Evolutionary conservation across 37 sponge, comb jelly and placozoan species (phyloP).

Genomic region (Aplysina aerophoba): DNA sequence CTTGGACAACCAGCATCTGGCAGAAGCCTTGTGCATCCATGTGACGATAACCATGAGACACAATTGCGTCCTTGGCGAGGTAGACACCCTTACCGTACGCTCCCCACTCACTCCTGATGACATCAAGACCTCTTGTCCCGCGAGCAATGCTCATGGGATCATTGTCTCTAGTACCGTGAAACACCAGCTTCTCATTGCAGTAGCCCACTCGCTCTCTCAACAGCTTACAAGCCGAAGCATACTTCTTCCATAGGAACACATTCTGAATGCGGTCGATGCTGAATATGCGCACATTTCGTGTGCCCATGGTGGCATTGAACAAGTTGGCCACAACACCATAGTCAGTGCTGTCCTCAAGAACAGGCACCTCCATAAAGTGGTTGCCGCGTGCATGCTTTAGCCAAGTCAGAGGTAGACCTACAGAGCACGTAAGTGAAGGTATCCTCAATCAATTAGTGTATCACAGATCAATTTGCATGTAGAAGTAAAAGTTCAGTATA

Average conservation of each 20-base stretch:
- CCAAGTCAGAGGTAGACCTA: no score
- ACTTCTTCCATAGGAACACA: slow-evolving; percentile 55
- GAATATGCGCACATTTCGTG: slow-evolving; percentile 1
- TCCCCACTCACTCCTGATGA: slow-evolving; percentile 49
- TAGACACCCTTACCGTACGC: slow-evolving; percentile 70
- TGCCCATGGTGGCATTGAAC: no score
- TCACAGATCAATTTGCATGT: no score
- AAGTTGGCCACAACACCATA: no score
- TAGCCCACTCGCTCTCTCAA: slow-evolving; percentile 1
- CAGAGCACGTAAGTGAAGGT: no score
- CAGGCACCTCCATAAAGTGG: no score
- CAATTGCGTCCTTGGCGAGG: slow-evolving; percentile 65
- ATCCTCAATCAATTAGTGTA: no score
- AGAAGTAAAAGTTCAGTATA: no score
- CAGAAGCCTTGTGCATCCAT: background rate
- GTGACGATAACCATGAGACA: slow-evolving; percentile 55
- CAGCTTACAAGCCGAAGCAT: slow-evolving; percentile 2
- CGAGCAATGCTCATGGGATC: slow-evolving; percentile 49
- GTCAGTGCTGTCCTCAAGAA: no score
- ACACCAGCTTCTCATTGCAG: slow-evolving; percentile 11
- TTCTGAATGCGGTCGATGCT: slow-evolving; percentile 59
- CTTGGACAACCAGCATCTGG: slow-evolving; percentile 9
- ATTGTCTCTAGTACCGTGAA: slow-evolving; percentile 64
- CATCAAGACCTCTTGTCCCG: slow-evolving; percentile 59
- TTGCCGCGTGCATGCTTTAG: no score